Conservation (phyloP, 2,888 invertebrate genomes). For the Lymantria monacha region DNA sequence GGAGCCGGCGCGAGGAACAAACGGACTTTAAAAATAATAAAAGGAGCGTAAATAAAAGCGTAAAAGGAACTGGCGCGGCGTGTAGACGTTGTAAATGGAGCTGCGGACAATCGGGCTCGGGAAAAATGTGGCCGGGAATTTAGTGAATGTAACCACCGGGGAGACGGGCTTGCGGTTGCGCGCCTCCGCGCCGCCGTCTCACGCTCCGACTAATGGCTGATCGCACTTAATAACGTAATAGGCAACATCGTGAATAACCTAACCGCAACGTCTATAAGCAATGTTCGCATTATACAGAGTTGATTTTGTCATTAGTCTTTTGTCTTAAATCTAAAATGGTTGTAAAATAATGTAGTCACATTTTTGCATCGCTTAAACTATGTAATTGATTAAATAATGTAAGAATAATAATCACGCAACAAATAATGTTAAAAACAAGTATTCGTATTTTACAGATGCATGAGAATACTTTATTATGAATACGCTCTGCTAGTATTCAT, state of each 20-base stretch:
- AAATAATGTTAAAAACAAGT: too few species aligned
- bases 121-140: constrained; percentile 78
- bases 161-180: constrained; percentile 63
- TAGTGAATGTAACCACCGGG: constrained; percentile 73
- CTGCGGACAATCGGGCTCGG: constrained; percentile 78
- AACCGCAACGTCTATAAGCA: constrained; percentile 43
- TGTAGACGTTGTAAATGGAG: constrained; percentile 82
- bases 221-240: constrained; percentile 71
- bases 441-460: too few species aligned
- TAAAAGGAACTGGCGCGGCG: constrained; percentile 80
- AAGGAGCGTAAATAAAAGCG: constrained; percentile 82
- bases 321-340: background rate
- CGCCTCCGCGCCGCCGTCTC: constrained; percentile 44
- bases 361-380: too few species aligned
- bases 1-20: constrained; percentile 80
- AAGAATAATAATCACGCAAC: too few species aligned
- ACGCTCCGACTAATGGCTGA: constrained; percentile 53
- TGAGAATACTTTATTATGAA: too few species aligned
- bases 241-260: constrained; percentile 51
- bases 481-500: too few species aligned
- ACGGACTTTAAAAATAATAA: constrained; percentile 82
- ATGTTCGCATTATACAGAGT: constrained; percentile 31
- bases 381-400: too few species aligned
- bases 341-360: too few species aligned
- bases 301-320: constrained; percentile 16